Conservation (phyloP, 1,140 invertebrate genomes). For the Achroia grisella region DNA sequence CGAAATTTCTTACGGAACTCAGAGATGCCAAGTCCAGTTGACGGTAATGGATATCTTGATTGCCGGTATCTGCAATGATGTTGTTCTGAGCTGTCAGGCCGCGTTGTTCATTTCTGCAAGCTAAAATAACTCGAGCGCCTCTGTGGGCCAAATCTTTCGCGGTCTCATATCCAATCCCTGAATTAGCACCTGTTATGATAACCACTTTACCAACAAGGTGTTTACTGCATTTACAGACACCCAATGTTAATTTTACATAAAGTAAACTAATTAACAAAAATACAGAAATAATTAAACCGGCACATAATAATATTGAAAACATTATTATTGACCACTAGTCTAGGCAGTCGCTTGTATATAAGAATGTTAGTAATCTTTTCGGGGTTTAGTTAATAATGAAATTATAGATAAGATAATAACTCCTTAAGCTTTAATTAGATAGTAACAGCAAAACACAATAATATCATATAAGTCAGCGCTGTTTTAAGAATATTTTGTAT, state of each 20-base stretch:
- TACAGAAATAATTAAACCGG: background rate
- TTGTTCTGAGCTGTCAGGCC: conserved; percentile 40
- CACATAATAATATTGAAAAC: background rate
- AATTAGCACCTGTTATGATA: conserved; percentile 88
- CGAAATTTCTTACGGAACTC: conserved; percentile 81
- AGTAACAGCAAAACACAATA: too few relatives aligned
- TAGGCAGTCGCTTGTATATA: too few relatives aligned
- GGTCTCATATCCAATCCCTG: conserved; percentile 87
- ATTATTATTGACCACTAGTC: background rate
- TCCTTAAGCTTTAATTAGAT: too few relatives aligned
- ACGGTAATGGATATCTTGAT: conserved; percentile 37
- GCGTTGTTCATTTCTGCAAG: conserved; percentile 81
- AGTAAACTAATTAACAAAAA: background rate
- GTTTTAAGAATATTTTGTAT: too few relatives aligned
- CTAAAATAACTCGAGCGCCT: conserved; percentile 84
- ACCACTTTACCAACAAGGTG: conserved; percentile 75
- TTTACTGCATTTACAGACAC: conserved; percentile 5
- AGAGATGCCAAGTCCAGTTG: conserved; percentile 84
- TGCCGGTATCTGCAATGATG: conserved; percentile 52
- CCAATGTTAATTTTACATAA: conserved; percentile 2
- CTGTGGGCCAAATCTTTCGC: conserved; percentile 79
- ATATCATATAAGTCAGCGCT: too few relatives aligned
- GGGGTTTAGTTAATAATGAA: too few relatives aligned
- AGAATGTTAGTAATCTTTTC: too few relatives aligned
- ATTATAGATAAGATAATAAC: too few relatives aligned